Evolutionary conservation across 2,888 invertebrate species (phyloP), one percentile per base, ranked within the genome.

Genomic region (Myopa tessellatipennis): DNA sequence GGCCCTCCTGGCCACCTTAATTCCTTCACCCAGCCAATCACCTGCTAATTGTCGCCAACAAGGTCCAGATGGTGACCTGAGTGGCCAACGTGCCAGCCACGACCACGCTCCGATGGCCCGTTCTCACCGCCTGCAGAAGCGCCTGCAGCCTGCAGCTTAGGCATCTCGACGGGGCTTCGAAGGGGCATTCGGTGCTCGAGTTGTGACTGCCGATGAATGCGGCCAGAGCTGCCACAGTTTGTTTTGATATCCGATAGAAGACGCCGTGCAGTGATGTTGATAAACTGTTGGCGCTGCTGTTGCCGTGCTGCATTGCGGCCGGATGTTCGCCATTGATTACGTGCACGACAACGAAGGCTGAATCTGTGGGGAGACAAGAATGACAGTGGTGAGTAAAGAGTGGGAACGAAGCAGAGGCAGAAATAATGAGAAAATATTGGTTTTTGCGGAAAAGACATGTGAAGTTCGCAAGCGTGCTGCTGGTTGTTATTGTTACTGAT

Each of bases 291-390:
- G 88, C 88, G 82, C 87, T 89, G 84, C 88, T 89, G 83, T 89
- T 89, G 81, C 89, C 90, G 82, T 90, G 90, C 83, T 92, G 92
- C 92, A 92, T 92, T 71, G 92, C 92, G 10, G 92, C 92, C 81
- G 92, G 92, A 82, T 92, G 89, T 89, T 92, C 93, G 85, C 95
- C 95, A 87, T 95, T 95, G 84, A 95, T 92, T 84, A 95, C 95
- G 90, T 95, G 95, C 79, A 95, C 95, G 85, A 95, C 92, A 84
- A 95, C 95, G 83, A 94, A 94, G 79, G 95, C 95, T 76, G 94
- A 93, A 89, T 95, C 95, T 90, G 92, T 72, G 72, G 36, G 4
- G 36, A 14, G 16, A 60, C 18, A 4, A 36, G 34, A 7, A 10
- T 38, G 36, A 60, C 38, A 74, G 36, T 6, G 16, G 55, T 34